These are phyloP conservation scores for Helleia helle DNA, from an alignment of 2,888 invertebrate genomes.

Conservation along the genomic window DNA sequence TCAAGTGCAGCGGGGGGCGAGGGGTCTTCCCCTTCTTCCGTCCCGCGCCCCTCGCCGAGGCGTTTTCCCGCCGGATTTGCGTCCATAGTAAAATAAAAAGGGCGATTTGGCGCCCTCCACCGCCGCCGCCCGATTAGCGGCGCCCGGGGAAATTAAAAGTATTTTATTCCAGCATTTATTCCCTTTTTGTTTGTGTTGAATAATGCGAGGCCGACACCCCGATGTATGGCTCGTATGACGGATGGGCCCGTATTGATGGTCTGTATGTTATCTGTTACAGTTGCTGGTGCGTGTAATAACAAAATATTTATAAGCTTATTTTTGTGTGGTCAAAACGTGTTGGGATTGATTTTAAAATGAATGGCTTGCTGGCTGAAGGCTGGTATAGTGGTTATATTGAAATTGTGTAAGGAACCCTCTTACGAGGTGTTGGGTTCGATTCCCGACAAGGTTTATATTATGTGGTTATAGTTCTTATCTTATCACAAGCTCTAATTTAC, in stretches of 20 bases:
- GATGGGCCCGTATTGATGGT: slow-evolving; percentile 27
- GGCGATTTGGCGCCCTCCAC: slow-evolving; percentile 69
- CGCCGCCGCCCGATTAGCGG: slow-evolving; percentile 67
- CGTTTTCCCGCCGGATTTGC: slow-evolving; percentile 70
- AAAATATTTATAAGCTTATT: slow-evolving; percentile 5
- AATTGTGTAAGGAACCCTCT: too few relatives aligned
- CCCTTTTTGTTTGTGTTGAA: slow-evolving; percentile 63
- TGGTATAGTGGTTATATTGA: too few relatives aligned
- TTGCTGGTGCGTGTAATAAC: slow-evolving; percentile 12
- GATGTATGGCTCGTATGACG: slow-evolving; percentile 27
- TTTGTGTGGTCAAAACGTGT: slow-evolving; percentile 1
- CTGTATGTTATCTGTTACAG: slow-evolving; percentile 16
- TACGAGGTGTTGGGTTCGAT: too few relatives aligned
- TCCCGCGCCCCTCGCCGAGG: slow-evolving; percentile 43
- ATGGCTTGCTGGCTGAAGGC: too few relatives aligned
- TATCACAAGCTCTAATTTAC: too few relatives aligned
- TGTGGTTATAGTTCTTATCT: too few relatives aligned
- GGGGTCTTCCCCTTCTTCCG: slow-evolving; percentile 61
- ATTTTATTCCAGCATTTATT: slow-evolving; percentile 70
- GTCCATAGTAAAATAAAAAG: slow-evolving; percentile 70
- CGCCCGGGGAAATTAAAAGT: slow-evolving; percentile 72
- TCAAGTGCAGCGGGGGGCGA: slow-evolving; percentile 24
- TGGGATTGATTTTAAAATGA: slow-evolving; percentile 1
- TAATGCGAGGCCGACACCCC: slow-evolving; percentile 42
- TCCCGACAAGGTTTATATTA: too few relatives aligned